Evolutionary conservation across 1,140 invertebrate species (phyloP).

Genomic region (Drosophila nasuta): DNA sequence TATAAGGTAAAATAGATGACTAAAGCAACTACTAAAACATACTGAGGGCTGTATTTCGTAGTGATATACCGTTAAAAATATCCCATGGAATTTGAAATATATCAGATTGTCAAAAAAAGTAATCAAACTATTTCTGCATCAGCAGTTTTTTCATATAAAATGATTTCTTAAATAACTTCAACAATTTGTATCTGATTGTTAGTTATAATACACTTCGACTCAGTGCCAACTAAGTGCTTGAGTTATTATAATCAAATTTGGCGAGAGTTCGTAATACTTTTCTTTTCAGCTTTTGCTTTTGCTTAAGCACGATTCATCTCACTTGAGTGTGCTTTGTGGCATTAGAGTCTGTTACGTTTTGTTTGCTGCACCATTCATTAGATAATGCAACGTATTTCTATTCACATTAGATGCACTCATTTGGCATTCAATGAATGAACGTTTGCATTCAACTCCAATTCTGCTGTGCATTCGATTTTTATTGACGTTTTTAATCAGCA

Average conservation of each 20-base stretch:
- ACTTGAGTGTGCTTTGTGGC: background rate
- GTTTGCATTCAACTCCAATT: slow-evolving; percentile 77
- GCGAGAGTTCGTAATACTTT: background rate
- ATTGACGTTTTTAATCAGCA: slow-evolving; percentile 82
- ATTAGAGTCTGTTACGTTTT: background rate
- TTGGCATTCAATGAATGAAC: slow-evolving; percentile 69
- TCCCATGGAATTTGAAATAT: too few species aligned
- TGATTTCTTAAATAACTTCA: too few species aligned
- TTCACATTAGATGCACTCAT: slow-evolving; percentile 72
- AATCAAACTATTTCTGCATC: too few species aligned
- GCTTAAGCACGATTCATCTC: background rate
- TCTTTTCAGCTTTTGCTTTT: slow-evolving; percentile 15
- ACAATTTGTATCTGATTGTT: too few species aligned
- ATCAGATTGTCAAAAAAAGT: too few species aligned
- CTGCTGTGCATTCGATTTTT: slow-evolving; percentile 73
- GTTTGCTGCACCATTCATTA: slow-evolving; percentile 31
- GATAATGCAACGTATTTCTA: slow-evolving; percentile 62
- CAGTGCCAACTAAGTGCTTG: slow-evolving; percentile 7
- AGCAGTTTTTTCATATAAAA: too few species aligned
- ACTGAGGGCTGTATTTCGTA: too few species aligned
- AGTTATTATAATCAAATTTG: slow-evolving; percentile 18
- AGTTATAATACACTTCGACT: too few species aligned
- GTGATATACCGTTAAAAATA: too few species aligned
- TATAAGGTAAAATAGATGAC: too few species aligned
- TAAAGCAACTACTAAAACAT: too few species aligned